phyloP scores from a whole-genome alignment of 2,888 invertebrate species.

The Polymixis flavicincta region DNA sequence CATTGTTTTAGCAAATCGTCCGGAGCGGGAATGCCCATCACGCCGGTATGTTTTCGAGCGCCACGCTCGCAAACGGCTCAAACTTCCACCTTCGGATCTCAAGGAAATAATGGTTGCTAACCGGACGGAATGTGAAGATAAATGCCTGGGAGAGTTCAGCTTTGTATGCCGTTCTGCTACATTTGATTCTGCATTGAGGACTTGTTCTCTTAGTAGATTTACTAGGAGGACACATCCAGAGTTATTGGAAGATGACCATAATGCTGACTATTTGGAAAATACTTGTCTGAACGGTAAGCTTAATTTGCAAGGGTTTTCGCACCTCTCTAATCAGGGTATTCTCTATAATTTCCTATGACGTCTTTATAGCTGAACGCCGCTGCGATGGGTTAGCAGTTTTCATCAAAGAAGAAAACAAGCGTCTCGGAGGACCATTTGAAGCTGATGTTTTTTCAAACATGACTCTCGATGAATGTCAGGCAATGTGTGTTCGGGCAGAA shows the following conservation, averaged over 20 bases:
- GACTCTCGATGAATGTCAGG: conserved; percentile 96
- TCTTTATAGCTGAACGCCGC: conserved; percentile 93
- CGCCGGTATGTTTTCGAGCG: conserved; percentile 97
- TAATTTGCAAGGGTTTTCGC: not conserved
- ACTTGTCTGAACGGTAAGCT: conserved; percentile 95
- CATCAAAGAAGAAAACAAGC: conserved; percentile 97
- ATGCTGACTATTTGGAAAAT: conserved; percentile 97
- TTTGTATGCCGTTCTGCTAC: conserved; percentile 97
- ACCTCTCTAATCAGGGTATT: not conserved
- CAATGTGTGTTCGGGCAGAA: conserved; percentile 96
- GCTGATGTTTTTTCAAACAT: conserved; percentile 96
- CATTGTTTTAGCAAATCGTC: conserved; percentile 92
- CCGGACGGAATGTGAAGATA: conserved; percentile 97
- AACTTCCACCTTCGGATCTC: conserved; percentile 94
- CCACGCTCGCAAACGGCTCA: conserved; percentile 95
- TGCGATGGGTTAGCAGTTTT: conserved; percentile 97
- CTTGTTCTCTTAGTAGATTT: conserved; percentile 95
- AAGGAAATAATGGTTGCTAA: conserved; percentile 96
- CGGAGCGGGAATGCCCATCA: conserved; percentile 97
- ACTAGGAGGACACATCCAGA: conserved; percentile 97
- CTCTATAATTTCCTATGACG: conserved; percentile 5
- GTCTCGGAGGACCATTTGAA: conserved; percentile 96
- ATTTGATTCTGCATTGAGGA: conserved; percentile 94
- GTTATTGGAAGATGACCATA: conserved; percentile 95
- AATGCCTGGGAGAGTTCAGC: conserved; percentile 96